A percentile compares a stretch with the other conserved stretches of the same genome.
These are phyloP conservation scores for Erethizon dorsatum DNA, from an alignment of 2,797 vertebrate genomes.

Conservation along the genomic window DNA sequence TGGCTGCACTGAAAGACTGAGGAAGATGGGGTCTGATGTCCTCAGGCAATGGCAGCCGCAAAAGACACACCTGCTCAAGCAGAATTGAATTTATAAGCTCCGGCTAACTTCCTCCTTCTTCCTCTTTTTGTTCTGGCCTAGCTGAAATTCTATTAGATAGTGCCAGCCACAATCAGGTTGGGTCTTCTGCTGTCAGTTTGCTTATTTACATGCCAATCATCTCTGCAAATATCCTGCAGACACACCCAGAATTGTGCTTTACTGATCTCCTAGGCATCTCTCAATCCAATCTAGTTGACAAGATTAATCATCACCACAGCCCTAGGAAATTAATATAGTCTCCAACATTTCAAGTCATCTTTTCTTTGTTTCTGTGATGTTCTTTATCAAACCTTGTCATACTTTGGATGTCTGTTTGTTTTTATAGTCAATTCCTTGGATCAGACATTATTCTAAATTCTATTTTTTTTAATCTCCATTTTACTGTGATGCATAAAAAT, in stretches of 20 bases:
- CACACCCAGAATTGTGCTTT: background rate
- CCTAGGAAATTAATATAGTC: conserved; percentile 51
- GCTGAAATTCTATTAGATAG: background rate
- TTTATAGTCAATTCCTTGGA: conserved; percentile 39
- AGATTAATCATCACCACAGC: background rate
- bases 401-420: conserved; percentile 79
- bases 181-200: background rate
- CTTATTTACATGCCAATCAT: background rate
- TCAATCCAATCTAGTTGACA: background rate
- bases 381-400: conserved; percentile 70
- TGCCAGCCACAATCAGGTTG: background rate
- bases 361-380: conserved; percentile 78
- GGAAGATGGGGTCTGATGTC: background rate
- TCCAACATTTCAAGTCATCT: conserved; percentile 83
- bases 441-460: conserved; percentile 73
- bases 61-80: background rate
- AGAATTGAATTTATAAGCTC: background rate
- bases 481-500: conserved; percentile 70
- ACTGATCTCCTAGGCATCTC: background rate
- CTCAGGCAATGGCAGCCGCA: background rate
- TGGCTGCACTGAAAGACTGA: background rate
- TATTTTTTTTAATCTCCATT: conserved; percentile 81
- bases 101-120: background rate
- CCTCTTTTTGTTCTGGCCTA: background rate
- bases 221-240: background rate